Evolutionary conservation across 2,797 vertebrate genomes (phyloP), one percentile per base, ranked within the genome.

Genomic region (Xerus rutilus): DNA sequence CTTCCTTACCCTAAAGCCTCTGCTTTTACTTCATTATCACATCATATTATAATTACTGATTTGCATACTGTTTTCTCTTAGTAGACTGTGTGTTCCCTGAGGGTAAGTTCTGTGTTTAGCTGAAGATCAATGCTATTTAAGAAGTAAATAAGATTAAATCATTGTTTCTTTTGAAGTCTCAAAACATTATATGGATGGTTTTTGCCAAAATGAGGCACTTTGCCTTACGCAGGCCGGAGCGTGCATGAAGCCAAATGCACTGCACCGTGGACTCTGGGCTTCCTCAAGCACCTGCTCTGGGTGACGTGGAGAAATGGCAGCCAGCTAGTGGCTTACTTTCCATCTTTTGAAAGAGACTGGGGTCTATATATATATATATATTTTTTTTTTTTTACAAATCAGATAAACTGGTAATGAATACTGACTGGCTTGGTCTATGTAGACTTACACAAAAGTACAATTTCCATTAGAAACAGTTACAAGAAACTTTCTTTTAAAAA

Each of bases 171-270:
- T 86, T 81, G 93, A 94, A 96, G 84, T 87, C 82, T 97, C 94
- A 94, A 96, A 96, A 97, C 91, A 96, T 35, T 72, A 35, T 57
- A 73, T 52, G 70, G 83, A 49, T 25, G 97, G 86, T 86, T 96
- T 95, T 47, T 96, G 97, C 98, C 98, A 97, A 93, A 65, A 96
- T 49, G 96, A 97, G 88, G 98, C 89, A 83, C 89, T 95, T 82
- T 96, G 95, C 95, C 83, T 90, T 77, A 5, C n/a, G 23, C 81
- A 93, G 97, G 96, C 91, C 93, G 94, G 96, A 52, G 92, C 93
- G 83, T 72, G 65, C 92, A 88, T 30, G 81, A 91, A 97, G 96
- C 54, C 95, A 94, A 89, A 95, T 49, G 89, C n/a, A 43, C 47
- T 17, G 2, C 12, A n/a, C 49, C 45, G 64, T 14, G 8, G 62